phyloP scores from a whole-genome alignment of 1,140 invertebrate species.

The Pseudobourletiella spinata region DNA sequence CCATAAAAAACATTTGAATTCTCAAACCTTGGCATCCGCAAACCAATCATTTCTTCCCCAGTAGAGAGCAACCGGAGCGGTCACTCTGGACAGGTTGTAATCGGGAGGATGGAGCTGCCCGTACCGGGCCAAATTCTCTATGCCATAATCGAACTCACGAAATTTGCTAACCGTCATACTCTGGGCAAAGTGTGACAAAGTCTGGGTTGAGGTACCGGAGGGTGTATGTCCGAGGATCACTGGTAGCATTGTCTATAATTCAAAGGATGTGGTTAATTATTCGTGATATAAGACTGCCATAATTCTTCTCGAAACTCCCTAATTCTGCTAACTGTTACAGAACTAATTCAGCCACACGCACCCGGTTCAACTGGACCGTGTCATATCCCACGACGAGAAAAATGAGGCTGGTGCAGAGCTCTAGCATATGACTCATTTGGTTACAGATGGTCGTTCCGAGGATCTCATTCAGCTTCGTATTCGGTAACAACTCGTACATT shows the following conservation, averaged over 20 bases:
- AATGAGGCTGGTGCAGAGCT: no score
- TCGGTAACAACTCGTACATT: no score
- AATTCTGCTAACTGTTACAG: constrained; percentile 29
- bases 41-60: no score
- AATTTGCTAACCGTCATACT: constrained; percentile 13
- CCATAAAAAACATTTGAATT: no score
- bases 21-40: no score
- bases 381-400: no score
- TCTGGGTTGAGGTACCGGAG: constrained; percentile 46
- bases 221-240: constrained; percentile 49
- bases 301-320: constrained; percentile 37
- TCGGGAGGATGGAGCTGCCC: constrained; percentile 40
- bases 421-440: no score
- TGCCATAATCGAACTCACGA: constrained; percentile 40
- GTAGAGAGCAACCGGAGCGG: constrained; percentile 55
- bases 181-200: constrained; percentile 40
- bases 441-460: no score
- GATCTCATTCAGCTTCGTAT: no score
- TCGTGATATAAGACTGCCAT: constrained; percentile 40
- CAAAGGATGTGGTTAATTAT: constrained; percentile 43
- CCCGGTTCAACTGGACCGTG: constrained; percentile 1
- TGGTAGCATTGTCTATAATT: constrained; percentile 39
- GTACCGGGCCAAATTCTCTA: constrained; percentile 39
- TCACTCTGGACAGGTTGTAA: constrained; percentile 46
- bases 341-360: constrained; percentile 10